Percentiles rank a stretch among this genome's conserved stretches.
These are phyloP conservation scores for Palythoa caribaeorum DNA, from an alignment of 92 coral and sea anemone species.

Conservation along the genomic window DNA sequence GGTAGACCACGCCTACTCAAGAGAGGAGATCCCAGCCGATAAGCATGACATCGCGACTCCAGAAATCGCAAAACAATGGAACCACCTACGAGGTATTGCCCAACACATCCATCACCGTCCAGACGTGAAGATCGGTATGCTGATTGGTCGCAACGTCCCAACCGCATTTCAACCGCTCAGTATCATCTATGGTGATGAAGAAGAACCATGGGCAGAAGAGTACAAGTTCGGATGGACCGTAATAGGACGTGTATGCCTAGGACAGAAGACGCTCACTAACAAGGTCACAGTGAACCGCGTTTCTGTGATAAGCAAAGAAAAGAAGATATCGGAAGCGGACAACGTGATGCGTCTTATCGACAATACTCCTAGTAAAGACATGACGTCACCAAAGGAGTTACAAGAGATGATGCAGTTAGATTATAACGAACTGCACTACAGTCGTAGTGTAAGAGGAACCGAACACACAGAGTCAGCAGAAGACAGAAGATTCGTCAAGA, in stretches of 20 bases:
- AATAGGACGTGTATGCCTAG: constrained; percentile 32
- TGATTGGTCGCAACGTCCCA: constrained; percentile 64
- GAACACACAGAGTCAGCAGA: background rate
- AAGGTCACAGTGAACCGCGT: no score
- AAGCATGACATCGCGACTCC: constrained; percentile 67
- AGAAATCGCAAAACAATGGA: constrained; percentile 54
- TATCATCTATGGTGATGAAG: constrained; percentile 32
- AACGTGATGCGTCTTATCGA: no score
- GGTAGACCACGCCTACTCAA: constrained; percentile 51
- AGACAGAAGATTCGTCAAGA: constrained; percentile 24
- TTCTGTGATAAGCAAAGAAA: no score
- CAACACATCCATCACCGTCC: constrained; percentile 54
- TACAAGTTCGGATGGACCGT: constrained; percentile 57
- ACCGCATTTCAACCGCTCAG: constrained; percentile 36
- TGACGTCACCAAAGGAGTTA: no score
- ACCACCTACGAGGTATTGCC: constrained; percentile 55
- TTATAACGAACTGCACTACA: no score
- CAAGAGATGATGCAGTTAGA: no score
- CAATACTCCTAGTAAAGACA: no score
- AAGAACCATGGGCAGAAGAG: constrained; percentile 53
- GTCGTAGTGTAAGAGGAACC: background rate
- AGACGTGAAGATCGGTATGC: constrained; percentile 68
- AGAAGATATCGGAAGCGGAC: no score
- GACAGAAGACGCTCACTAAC: background rate
- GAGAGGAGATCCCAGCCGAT: constrained; percentile 56